Base-by-base conservation (phyloP, 2,113 vertebrate genomes). In the Heliornis fulica region DNA sequence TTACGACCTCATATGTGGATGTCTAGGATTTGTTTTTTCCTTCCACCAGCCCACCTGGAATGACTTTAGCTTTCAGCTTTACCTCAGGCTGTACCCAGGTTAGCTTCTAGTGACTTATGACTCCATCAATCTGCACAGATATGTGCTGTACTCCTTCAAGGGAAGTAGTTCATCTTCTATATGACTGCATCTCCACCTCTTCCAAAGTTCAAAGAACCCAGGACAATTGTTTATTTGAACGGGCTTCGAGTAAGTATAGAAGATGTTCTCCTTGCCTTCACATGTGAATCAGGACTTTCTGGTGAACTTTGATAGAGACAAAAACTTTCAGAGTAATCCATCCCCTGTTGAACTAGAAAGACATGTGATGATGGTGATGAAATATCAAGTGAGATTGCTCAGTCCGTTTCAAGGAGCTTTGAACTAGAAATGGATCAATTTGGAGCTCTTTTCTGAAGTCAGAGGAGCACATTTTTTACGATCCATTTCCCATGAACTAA, bases 51-150 rank as follows among this genome's bases (percentile, higher is more conserved):
- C 90, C 85, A 96, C 70, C 94, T 96, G 91, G 83, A 97, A 90
- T 94, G 95, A 89, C 95, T 97, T 97, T 95, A 95, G 78, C 72
- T 94, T 93, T 95, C 84, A 96, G 90, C 80, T 90, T 95, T 96
- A 92, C 91, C 96, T 97, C 83, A 79, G 77, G 57, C 89, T 94
- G 60, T 45, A 90, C 84, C 87, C 77, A 80, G 90, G 89, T 96
- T 95, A 89, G 90, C 56, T 59, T 90, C 74, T 64, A 56, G 64
- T 96, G 95, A 97, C 93, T 97, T 97, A 97, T 17, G 91, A 18
- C 92, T 96, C 79, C 78, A 95, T 96, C 95, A 88, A 45, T 93
- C 93, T 90, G 38, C 48, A 83, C 54, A 87, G 94, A 97, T 97
- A 95, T 94, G 92, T 74, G 77, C 60, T 91, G 74, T 41, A n/a